These are phyloP conservation scores for Tricholaema leucomelas DNA, from an alignment of 2,113 vertebrate genomes.

Conservation along the genomic window DNA sequence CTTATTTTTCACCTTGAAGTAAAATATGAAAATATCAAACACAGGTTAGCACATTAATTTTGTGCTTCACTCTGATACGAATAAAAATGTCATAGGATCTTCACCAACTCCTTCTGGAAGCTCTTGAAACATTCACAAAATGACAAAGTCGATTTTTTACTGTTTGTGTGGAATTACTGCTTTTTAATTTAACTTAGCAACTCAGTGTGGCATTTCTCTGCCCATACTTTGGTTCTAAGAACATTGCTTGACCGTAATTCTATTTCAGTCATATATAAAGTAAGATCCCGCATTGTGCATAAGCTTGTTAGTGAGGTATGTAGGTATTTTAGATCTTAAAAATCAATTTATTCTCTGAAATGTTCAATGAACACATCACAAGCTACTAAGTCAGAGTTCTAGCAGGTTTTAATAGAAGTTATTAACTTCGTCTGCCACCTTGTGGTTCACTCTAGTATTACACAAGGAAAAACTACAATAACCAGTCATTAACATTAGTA, in stretches of 20 bases:
- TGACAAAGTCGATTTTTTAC: background rate
- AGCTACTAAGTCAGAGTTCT: background rate
- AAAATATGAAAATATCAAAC: conserved; percentile 57
- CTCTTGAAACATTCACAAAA: conserved; percentile 9
- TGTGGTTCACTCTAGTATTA: conserved; percentile 77
- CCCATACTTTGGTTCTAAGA: background rate
- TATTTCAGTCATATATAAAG: background rate
- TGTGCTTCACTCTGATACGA: background rate
- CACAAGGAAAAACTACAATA: conserved; percentile 32
- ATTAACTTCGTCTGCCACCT: conserved; percentile 83
- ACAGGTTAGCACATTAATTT: conserved; percentile 45
- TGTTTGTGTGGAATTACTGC: background rate
- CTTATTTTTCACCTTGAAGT: conserved; percentile 73
- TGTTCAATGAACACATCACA: conserved; percentile 53
- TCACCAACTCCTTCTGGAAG: background rate
- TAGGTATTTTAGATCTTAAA: conserved; percentile 9
- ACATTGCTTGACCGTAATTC: conserved; percentile 7
- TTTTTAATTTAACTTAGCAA: conserved; percentile 29
- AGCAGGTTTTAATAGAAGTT: conserved; percentile 66
- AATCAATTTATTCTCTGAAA: conserved; percentile 42
- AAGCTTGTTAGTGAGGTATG: conserved; percentile 4
- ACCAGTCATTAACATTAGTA: background rate
- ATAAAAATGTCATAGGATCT: background rate
- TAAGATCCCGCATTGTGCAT: background rate
- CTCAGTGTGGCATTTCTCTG: background rate